Evolutionary conservation across 2,888 invertebrate genomes (phyloP).

Genomic region (Sycophila texana): DNA sequence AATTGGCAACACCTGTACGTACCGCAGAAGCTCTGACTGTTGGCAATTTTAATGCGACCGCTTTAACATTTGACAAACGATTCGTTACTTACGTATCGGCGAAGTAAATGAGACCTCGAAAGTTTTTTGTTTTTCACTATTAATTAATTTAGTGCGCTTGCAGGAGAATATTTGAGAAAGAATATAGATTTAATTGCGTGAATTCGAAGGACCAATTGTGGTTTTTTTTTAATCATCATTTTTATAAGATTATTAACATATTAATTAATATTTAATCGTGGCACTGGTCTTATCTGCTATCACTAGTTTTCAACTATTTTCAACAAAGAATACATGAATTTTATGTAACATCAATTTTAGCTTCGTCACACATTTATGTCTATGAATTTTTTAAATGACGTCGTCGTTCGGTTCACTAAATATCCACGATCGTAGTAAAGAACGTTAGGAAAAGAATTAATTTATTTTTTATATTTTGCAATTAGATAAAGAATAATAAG

Average conservation of each 20-base stretch:
- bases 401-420: background rate
- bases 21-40: slow-evolving; percentile 7
- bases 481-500: background rate
- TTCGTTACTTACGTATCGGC: slow-evolving; percentile 7
- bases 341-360: slow-evolving; percentile 41
- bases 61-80: slow-evolving; percentile 42
- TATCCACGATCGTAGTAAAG: background rate
- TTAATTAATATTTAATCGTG: too few species aligned
- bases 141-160: too few species aligned
- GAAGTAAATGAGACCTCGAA: background rate
- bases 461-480: background rate
- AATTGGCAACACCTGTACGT: slow-evolving; percentile 50
- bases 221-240: too few species aligned
- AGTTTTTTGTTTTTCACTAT: background rate
- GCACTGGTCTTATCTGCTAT: too few species aligned
- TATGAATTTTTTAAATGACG: slow-evolving; percentile 32
- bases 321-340: slow-evolving; percentile 28
- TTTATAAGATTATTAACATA: too few species aligned
- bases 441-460: background rate
- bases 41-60: slow-evolving; percentile 52
- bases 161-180: too few species aligned
- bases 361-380: slow-evolving; percentile 35
- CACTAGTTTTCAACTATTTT: too few species aligned
- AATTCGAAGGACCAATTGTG: too few species aligned
- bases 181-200: too few species aligned